Evolutionary conservation across 2,797 vertebrate species (phyloP).

Genomic region (Lerista edwardsae): DNA sequence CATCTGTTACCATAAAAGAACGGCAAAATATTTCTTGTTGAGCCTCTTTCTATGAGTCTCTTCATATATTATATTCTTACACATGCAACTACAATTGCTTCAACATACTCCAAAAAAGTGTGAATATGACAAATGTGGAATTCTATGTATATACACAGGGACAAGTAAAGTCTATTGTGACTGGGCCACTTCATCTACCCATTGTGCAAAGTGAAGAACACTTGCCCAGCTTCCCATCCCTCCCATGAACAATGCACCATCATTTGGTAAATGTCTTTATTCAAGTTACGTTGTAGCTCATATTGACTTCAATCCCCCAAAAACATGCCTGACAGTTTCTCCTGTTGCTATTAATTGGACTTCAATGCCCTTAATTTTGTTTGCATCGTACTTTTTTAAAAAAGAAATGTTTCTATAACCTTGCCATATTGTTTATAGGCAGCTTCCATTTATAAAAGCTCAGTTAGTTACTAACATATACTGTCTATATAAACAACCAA

Average conservation of each 20-base stretch:
- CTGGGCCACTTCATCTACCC: background rate
- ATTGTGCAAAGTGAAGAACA: background rate
- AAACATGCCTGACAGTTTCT: background rate
- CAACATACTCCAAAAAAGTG: no score
- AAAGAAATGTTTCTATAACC: background rate
- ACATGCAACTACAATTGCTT: no score
- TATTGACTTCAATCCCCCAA: background rate
- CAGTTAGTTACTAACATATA: background rate
- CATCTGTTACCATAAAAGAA: no score
- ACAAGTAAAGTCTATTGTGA: background rate
- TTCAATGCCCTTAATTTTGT: background rate
- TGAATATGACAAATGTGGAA: no score
- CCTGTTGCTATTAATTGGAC: background rate
- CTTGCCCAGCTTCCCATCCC: background rate
- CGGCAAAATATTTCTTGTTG: no score
- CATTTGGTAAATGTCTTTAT: background rate
- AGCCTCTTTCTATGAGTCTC: no score
- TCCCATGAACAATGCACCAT: background rate
- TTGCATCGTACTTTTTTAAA: background rate
- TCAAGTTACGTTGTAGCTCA: background rate
- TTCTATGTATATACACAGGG: no score
- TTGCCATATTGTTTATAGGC: background rate
- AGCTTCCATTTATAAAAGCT: background rate
- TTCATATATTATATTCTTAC: no score
- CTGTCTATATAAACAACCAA: background rate